phyloP scores from a whole-genome alignment of 64 coral and sea anemone genomes.

The Montipora cactus region DNA sequence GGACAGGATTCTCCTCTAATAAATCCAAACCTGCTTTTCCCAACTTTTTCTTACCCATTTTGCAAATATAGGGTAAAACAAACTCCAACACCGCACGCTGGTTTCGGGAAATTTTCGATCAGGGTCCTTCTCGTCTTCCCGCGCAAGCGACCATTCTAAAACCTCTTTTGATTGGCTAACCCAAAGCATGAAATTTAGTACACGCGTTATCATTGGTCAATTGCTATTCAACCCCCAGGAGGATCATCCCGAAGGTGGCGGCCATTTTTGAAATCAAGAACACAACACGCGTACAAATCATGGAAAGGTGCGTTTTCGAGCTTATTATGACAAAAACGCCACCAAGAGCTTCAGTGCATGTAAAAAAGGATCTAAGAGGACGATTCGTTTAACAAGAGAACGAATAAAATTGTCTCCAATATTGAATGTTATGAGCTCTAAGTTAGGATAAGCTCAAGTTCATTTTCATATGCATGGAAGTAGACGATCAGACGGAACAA shows the following conservation, averaged over 20 bases:
- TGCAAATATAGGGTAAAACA: background rate
- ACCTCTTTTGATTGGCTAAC: conserved; percentile 23
- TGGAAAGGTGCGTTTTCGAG: background rate
- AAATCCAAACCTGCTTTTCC: background rate
- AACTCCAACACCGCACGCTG: background rate
- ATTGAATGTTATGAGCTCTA: background rate
- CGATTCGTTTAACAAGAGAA: background rate
- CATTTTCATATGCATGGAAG: background rate
- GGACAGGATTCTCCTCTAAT: background rate
- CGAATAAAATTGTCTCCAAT: background rate
- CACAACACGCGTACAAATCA: background rate
- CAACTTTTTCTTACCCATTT: conserved; percentile 35
- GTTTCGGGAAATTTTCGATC: background rate
- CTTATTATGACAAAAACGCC: background rate
- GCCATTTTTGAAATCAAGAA: conserved; percentile 21
- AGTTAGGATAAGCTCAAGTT: background rate
- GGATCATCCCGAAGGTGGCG: background rate
- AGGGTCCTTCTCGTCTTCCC: background rate
- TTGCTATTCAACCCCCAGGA: background rate
- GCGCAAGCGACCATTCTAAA: conserved; percentile 4
- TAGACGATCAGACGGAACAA: conserved; percentile 67
- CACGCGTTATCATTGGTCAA: conserved; percentile 6
- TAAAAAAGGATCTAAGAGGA: background rate
- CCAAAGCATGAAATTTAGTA: background rate
- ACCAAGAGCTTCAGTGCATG: background rate